A percentile compares a stretch with the other conserved stretches of the same genome.
Conservation (phyloP, 2,113 vertebrate genomes). For the Albula goreensis region DNA sequence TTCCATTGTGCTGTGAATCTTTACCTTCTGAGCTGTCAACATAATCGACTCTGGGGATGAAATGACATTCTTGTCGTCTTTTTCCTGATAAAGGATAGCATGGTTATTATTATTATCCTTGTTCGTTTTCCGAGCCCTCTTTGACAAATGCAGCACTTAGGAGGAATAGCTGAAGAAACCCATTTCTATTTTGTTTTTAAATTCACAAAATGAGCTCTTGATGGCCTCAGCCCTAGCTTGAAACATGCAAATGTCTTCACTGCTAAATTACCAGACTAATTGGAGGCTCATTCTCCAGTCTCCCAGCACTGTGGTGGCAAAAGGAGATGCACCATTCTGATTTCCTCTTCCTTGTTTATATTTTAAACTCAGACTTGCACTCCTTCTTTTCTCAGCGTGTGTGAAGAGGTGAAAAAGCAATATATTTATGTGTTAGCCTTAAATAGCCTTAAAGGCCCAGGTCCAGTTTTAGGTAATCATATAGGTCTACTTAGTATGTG, state of each 20-base stretch:
- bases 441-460: too few species aligned
- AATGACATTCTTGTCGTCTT: constrained; percentile 7
- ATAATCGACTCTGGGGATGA: constrained; percentile 16
- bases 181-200: constrained; percentile 10
- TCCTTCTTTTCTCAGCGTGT: too few species aligned
- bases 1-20: constrained; percentile 24
- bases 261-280: constrained; percentile 25
- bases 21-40: constrained; percentile 17
- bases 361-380: too few species aligned
- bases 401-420: too few species aligned
- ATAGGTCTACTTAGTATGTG: too few species aligned
- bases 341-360: not conserved
- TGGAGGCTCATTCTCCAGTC: constrained; percentile 25
- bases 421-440: too few species aligned
- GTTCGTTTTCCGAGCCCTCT: constrained; percentile 17
- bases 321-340: constrained; percentile 5
- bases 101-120: constrained; percentile 21
- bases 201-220: constrained; percentile 25
- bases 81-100: constrained; percentile 6
- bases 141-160: constrained; percentile 17
- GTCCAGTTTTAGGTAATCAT: too few species aligned
- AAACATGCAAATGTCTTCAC: constrained; percentile 8
- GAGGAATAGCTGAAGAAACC: constrained; percentile 23
- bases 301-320: constrained; percentile 8
- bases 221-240: constrained; percentile 17